Evolutionary conservation across 2,113 vertebrate species (phyloP), one percentile per base, ranked within the genome.

Genomic region (Herpetotheres cachinnans): DNA sequence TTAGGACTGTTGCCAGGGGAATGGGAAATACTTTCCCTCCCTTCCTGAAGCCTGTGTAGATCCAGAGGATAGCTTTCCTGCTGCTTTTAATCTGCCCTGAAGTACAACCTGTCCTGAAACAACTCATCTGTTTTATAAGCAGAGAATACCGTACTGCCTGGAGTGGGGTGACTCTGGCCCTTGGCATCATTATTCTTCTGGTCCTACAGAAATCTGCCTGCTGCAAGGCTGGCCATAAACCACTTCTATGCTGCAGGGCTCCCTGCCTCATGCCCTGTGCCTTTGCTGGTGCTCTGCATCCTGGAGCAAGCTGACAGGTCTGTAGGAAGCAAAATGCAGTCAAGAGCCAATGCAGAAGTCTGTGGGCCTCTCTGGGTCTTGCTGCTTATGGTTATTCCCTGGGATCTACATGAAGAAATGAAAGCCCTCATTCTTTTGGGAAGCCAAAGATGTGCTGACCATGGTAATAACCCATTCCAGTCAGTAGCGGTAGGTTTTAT

Each of bases 1-100:
- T 79, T 2, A 82, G 93, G 90, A 72, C 73, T 34, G 58, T 65
- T 96, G 73, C 91, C 78, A 89, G 84, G 61, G 46, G 83, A 17
- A 80, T 89, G 50, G 92, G 86, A 95, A 90, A 38, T 91, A 49
- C 66, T 85, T 92, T 95, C 81, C 91, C 84, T 95, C 93, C 91
- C 84, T 95, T 97, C 89, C 86, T 91, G 93, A 85, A 94, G 81
- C 62, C 61, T 7, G 1, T 46, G 58, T 54, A 66, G 83, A 69
- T 87, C 70, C 49, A 82, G 66, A 76, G 80, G 77, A 82, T 71
- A 40, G 40, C 58, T 94, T 95, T 95, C 91, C 95, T 97, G 73
- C 84, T 96, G 81, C 62, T 89, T 62, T 72, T 42, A n/a, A n/a
- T 81, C 49, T 71, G 66, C 26, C 34, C 81, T 74, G n/a, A 55